Evolutionary conservation across 2,888 invertebrate genomes (phyloP), one percentile per base, ranked within the genome.

Genomic region (Epirrita christyi): DNA sequence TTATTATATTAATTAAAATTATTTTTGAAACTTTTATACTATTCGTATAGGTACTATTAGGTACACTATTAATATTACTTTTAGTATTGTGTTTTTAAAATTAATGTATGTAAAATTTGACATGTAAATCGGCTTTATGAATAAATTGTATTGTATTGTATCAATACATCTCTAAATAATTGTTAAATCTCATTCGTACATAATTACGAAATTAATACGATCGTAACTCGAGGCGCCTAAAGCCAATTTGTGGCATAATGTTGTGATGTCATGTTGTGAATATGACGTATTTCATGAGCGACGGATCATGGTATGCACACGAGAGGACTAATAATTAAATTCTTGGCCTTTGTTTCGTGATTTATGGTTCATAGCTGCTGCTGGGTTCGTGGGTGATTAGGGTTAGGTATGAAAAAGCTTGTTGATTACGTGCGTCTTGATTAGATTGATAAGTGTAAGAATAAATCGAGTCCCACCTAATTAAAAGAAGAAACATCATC

Each of bases 251-350:
- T 28, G 10, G 13, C 9, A 34, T 27, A 34, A 15, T 49, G 40
- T 36, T 28, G 43, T 43, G 51, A 43, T 27, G 51, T 41, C 34
- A 34, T 8, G 34, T 14, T 46, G 56, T 60, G 14, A 32, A 51
- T 47, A 44, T 59, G 44, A 44, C 44, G 13, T 47, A 42, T 44
- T 36, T 28, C 29, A 27, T 42, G 32, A 29, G 32, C n/a, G 2
- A 32, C 34, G 43, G 41, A 34, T 41, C 41, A 54, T n/a, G 36
- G 13, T 29, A 6, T 29, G 8, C 28, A 13, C 3, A 11, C 7
- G 11, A 6, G 28, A 43, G 27, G 11, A 28, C 10, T 11, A 32
- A 36, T 51, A 43, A 51, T 51, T 21, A 46, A 53, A 45, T 53
- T 32, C 52, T 45, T 28, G 13, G 45, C 32, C 29, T 37, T 44